Conservation (phyloP, 1,140 invertebrate species). For the Drosophila virilis region DNA sequence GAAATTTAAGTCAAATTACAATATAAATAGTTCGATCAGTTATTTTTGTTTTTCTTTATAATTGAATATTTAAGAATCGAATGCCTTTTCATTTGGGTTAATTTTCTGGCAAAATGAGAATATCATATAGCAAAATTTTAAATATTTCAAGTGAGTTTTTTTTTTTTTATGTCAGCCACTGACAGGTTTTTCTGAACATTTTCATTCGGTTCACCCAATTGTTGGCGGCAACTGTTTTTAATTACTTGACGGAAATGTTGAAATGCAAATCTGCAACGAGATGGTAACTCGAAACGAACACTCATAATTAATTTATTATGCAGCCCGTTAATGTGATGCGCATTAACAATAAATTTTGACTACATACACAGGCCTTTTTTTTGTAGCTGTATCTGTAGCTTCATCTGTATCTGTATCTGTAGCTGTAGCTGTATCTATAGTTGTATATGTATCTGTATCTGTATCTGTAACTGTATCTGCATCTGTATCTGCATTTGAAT, state of each 20-base stretch:
- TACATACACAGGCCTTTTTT: background rate
- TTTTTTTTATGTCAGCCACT: slow-evolving; percentile 15
- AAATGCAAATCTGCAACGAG: background rate
- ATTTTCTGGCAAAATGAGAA: background rate
- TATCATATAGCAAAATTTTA: too few species aligned
- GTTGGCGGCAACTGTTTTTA: slow-evolving; percentile 30
- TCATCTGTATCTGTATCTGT: background rate
- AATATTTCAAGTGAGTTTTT: slow-evolving; percentile 34
- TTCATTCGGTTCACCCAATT: slow-evolving; percentile 2
- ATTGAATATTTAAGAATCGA: too few species aligned
- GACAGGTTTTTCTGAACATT: slow-evolving; percentile 23
- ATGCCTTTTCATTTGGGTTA: too few species aligned
- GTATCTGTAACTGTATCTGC: background rate
- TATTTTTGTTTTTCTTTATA: too few species aligned
- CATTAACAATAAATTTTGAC: slow-evolving; percentile 43
- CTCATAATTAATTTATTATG: slow-evolving; percentile 49
- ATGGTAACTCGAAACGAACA: slow-evolving; percentile 20
- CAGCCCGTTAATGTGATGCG: slow-evolving; percentile 29
- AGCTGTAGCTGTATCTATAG: background rate
- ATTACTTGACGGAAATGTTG: slow-evolving; percentile 42
- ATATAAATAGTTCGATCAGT: too few species aligned
- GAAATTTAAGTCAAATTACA: too few species aligned
- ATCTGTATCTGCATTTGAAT: too few species aligned
- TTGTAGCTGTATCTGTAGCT: background rate
- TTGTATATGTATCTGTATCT: slow-evolving; percentile 1